Evolutionary conservation across 2,888 invertebrate genomes (phyloP), one percentile per base, ranked within the genome.

Genomic region (Hymenopus coronatus): DNA sequence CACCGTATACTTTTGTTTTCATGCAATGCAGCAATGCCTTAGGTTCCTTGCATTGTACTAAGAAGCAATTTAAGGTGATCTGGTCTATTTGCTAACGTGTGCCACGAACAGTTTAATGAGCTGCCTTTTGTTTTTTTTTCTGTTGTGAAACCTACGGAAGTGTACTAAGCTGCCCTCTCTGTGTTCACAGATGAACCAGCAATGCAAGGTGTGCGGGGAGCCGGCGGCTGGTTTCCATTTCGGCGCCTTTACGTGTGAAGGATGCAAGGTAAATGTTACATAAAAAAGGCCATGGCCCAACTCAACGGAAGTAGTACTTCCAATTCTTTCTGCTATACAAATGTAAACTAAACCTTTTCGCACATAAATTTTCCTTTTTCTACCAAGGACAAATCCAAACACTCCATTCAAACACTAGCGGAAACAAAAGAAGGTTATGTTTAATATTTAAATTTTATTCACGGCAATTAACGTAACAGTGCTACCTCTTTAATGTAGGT

Each of bases 161-260:
- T 85, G 46, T 20, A 85, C 83, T 88, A 27, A 85, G 85, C 46
- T 89, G n/a, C 82, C 12, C 25, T 85, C 85, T 86, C 9, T 87
- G 87, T 87, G n/a, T 33, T 95, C 96, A 46, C 96, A 98, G 98
- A 98, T 98, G 98, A 98, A 98, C 95, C 98, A 98, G 95, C 96
- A 97, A 95, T 98, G 98, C 95, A 98, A 98, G 95, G 98, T 98
- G 92, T 98, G 98, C 94, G 98, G 98, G 89, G 98, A 98, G 94
- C 98, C 98, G 91, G 98, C 98, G 91, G 98, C 98, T 89, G 98
- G 98, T 91, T 98, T 98, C 94, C 98, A 98, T 94, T 98, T 98
- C 93, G 98, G 98, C 88, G 98, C 98, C 89, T 98, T 98, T 94
- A 98, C 98, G 88, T 98, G 98, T 93, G 98, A 98, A 94, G 98